Conservation (phyloP, 2,113 vertebrate genomes). For the Eulacestoma nigropectus region DNA sequence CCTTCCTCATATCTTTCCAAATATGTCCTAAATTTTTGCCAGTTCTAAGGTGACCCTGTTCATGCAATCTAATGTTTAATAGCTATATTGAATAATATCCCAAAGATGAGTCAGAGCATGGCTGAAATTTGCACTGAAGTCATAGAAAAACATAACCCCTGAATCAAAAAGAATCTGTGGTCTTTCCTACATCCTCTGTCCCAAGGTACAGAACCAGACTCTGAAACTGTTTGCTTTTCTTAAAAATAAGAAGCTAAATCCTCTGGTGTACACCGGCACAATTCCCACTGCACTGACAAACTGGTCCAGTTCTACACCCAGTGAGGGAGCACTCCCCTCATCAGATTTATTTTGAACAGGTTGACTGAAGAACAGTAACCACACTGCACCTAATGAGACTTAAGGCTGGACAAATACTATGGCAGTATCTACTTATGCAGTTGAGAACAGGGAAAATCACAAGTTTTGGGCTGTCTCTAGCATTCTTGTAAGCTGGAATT, state of each 20-base stretch:
- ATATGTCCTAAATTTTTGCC: neutral
- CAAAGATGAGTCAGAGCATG: neutral
- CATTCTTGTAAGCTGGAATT: neutral
- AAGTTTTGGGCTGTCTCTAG: neutral
- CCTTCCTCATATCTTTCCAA: neutral
- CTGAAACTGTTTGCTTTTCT: neutral
- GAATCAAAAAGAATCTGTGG: neutral
- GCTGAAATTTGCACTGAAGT: slow-evolving; percentile 15
- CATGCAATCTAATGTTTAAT: neutral
- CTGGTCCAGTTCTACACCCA: neutral
- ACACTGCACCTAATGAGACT: neutral
- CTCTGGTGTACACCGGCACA: neutral
- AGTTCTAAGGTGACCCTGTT: neutral
- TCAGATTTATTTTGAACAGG: neutral
- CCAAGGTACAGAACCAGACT: neutral
- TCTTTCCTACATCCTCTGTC: neutral
- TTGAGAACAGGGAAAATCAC: neutral
- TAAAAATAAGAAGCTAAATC: neutral
- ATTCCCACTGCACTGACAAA: neutral
- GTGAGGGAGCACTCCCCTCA: neutral
- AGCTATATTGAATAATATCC: neutral
- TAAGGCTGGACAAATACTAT: neutral
- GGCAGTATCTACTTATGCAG: neutral
- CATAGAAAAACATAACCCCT: neutral
- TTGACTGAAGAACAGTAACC: neutral